Conservation (phyloP, 2,797 vertebrate species). For the Gymnoscopelus microlampas region DNA sequence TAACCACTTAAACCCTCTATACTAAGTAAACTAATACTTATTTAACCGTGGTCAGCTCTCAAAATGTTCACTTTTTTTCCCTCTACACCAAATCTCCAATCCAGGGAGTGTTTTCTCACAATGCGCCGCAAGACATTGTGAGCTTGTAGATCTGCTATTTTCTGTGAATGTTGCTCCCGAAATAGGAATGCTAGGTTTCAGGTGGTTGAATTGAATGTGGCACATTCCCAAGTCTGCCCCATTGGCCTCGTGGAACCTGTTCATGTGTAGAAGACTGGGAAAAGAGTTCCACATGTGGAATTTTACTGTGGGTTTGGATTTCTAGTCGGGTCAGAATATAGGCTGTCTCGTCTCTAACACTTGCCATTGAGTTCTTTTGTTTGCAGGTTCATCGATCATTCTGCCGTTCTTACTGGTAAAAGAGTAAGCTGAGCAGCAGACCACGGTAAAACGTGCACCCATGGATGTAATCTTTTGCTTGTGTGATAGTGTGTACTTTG, state of each 20-base stretch:
- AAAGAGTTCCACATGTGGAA: not conserved
- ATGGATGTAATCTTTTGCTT: slow-evolving; percentile 33
- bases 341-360: not conserved
- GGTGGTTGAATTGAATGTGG: slow-evolving; percentile 5
- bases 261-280: not conserved
- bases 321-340: not conserved
- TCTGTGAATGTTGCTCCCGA: too few relatives aligned
- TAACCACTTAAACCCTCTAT: not conserved
- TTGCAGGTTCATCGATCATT: slow-evolving; percentile 20
- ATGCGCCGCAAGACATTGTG: too few relatives aligned
- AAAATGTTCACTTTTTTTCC: too few relatives aligned
- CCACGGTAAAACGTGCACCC: slow-evolving; percentile 22
- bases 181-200: too few relatives aligned
- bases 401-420: slow-evolving; percentile 14
- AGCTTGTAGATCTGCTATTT: too few relatives aligned
- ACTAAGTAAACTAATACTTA: too few relatives aligned
- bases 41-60: too few relatives aligned
- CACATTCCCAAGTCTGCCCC: slow-evolving; percentile 10
- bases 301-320: slow-evolving; percentile 1
- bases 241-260: not conserved
- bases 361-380: not conserved
- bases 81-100: too few relatives aligned
- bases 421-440: slow-evolving; percentile 28
- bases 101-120: too few relatives aligned
- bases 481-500: slow-evolving; percentile 34